Base-by-base conservation (phyloP, 2,797 vertebrate species). In the Clarias fuscus region DNA sequence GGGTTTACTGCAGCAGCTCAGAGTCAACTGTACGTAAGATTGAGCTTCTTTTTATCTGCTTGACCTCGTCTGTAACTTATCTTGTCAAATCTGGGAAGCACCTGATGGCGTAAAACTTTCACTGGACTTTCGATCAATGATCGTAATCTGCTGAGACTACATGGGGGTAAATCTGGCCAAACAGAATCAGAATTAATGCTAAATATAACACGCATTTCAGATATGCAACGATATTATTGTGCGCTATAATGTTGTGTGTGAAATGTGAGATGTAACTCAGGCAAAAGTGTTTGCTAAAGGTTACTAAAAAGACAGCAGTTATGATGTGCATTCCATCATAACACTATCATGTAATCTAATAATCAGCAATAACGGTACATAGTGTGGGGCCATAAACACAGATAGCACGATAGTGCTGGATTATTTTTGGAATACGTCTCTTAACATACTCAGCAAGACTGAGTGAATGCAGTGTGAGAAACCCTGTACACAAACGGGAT, bases 301-400 rank as follows among this genome's bases (percentile, higher is more conserved):
- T 68, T 15, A 75, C 80, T 64, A 68, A 27, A 68, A 27, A 33
- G 40, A 86, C 58, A 87, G 64, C 20, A 1, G 53, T 86, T 88
- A 33, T 37, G 84, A 68, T 82, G 81, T 30, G 24, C 68, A 71
- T 80, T 71, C 22, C 64, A 86, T 67, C 27, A 73, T 67, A 75
- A 61, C 58, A 59, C 33, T 64, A 61, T 64, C 58, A 27, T 71
- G 72, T 86, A 83, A 88, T 88, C 77, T 79, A 86, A 88, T 87
- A 82, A 87, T 86, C 82, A 82, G 72, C 78, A 61, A 83, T 88
- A 48, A 48, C 48, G 10, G 48, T 80, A 84, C 61, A 86, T 82
- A 78, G 72, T 83, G 76, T 33, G 59, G 27, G 53, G 67, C 59
- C 64, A 33, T 37, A 56, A 40, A 61, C 27, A 72, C 14, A 6